Conservation (phyloP, 2,888 invertebrate genomes). For the Sthenelais limicola region DNA sequence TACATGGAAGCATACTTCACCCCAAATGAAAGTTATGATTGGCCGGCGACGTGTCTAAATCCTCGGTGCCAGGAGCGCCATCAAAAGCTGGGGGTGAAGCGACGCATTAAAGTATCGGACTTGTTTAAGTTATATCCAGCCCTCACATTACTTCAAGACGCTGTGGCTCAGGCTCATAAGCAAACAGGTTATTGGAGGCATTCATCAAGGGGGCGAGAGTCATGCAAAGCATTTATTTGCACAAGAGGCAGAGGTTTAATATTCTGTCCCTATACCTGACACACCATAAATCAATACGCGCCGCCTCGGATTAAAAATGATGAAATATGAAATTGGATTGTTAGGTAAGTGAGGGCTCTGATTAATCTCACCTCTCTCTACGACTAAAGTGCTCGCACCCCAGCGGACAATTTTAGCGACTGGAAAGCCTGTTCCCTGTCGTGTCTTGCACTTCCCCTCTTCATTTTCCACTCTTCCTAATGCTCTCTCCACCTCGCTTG, state of each 20-base stretch:
- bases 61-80: background rate
- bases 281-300: constrained; percentile 20
- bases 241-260: background rate
- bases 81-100: background rate
- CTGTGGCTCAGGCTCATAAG: constrained; percentile 18
- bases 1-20: constrained; percentile 34
- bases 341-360: too few relatives aligned
- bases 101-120: constrained; percentile 24
- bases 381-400: too few relatives aligned
- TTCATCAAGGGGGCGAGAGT: constrained; percentile 14
- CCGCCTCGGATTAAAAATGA: constrained; percentile 24
- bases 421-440: too few relatives aligned
- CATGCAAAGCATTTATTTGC: constrained; percentile 29
- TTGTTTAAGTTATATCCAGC: constrained; percentile 21
- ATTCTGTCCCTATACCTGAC: background rate
- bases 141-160: constrained; percentile 5
- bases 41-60: background rate
- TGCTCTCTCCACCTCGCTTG: too few relatives aligned
- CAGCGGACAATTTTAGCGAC: too few relatives aligned
- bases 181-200: constrained; percentile 32
- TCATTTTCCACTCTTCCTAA: too few relatives aligned
- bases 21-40: constrained; percentile 36
- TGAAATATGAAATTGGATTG: constrained; percentile 40
- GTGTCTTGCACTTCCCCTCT: too few relatives aligned
- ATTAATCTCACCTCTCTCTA: too few relatives aligned